Evolutionary conservation across 2,888 invertebrate genomes (phyloP).

Genomic region (Monochamus alternatus): DNA sequence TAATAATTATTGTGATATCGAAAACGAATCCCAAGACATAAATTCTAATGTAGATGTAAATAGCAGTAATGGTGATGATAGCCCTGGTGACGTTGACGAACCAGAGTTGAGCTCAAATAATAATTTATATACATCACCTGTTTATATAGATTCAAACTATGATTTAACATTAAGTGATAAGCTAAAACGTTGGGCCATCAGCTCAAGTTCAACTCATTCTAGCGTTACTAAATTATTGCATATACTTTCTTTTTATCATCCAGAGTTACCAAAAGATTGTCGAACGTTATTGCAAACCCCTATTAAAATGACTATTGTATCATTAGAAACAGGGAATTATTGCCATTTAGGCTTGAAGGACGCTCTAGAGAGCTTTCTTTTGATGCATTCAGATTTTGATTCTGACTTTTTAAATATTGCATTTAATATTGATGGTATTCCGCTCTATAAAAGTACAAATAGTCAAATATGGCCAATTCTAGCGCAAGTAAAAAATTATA

Average conservation of each 20-base stretch:
- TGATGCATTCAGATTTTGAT: slow-evolving; percentile 16
- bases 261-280: slow-evolving; percentile 16
- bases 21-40: not conserved
- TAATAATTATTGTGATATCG: slow-evolving; percentile 18
- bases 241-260: slow-evolving; percentile 17
- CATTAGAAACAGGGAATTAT: slow-evolving; percentile 11
- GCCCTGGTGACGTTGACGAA: slow-evolving; percentile 4
- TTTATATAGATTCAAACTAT: not conserved
- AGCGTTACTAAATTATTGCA: slow-evolving; percentile 17
- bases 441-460: slow-evolving; percentile 31
- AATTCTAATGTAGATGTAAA: slow-evolving; percentile 16
- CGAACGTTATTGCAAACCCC: slow-evolving; percentile 20
- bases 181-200: slow-evolving; percentile 16
- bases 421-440: slow-evolving; percentile 41
- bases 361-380: slow-evolving; percentile 11
- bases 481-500: slow-evolving; percentile 22
- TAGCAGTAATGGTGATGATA: slow-evolving; percentile 15
- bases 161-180: slow-evolving; percentile 12
- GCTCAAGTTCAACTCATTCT: slow-evolving; percentile 5
- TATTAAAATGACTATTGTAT: slow-evolving; percentile 6
- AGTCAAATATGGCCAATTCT: slow-evolving; percentile 39
- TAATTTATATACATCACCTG: slow-evolving; percentile 10
- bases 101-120: slow-evolving; percentile 6
- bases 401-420: slow-evolving; percentile 12
- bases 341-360: slow-evolving; percentile 17